Conservation (phyloP, 2,113 vertebrate species). For the Anhinga anhinga region DNA sequence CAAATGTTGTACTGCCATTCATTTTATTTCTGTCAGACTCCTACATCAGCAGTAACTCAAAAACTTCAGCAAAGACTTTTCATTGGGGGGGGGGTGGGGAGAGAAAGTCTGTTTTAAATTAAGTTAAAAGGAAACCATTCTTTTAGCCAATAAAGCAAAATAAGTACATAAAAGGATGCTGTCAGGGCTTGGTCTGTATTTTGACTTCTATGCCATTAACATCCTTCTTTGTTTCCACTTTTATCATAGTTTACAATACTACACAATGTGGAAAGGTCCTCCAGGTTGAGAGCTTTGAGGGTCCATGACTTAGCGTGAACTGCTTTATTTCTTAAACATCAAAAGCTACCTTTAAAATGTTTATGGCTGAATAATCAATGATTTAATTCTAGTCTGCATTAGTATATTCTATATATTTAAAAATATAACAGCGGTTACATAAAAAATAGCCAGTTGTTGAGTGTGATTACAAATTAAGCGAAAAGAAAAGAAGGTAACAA, state of each 20-base stretch:
- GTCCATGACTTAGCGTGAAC: background rate
- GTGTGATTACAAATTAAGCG: background rate
- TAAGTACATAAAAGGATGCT: background rate
- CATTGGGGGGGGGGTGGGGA: background rate
- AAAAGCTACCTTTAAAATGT: background rate
- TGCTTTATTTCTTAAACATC: background rate
- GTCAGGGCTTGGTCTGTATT: background rate
- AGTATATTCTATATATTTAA: background rate
- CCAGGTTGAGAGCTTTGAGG: background rate
- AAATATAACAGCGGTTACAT: background rate
- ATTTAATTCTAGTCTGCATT: background rate
- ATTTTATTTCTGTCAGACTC: conserved; percentile 12
- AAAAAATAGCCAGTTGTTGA: background rate
- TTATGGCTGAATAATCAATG: background rate
- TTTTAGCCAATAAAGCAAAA: background rate
- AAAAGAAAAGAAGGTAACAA: background rate
- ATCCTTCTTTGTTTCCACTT: background rate
- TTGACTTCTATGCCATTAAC: background rate
- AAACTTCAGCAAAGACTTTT: background rate
- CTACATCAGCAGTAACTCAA: background rate
- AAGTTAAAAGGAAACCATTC: conserved; percentile 9
- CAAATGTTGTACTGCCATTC: background rate
- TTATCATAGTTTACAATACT: background rate
- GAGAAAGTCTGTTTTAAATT: conserved; percentile 16
- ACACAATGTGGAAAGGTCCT: background rate